Base-by-base conservation (phyloP, 2,888 invertebrate genomes). In the Agrenia bidenticulata region DNA sequence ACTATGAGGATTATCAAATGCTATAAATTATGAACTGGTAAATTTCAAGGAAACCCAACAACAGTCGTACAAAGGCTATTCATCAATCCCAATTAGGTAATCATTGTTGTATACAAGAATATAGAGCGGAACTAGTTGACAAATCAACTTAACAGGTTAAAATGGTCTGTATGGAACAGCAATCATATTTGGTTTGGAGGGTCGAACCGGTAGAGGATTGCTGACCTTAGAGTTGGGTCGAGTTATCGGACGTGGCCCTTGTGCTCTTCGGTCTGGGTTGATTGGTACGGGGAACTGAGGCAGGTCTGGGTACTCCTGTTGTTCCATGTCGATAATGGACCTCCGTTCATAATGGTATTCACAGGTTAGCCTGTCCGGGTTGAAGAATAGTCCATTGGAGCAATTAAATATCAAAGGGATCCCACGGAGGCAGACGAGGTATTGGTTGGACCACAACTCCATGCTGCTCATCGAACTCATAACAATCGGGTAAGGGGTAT, bases 301-400 rank as follows among this genome's bases (percentile, higher is more conserved):
- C 0, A 61, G 50, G 1, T 41, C 26, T 2, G 64, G 64, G 19
- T 60, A 7, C 32, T 32, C 32, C 11, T 32, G 32, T 7, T 32
- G 5, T 11, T 32, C n/a, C n/a, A n/a, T n/a, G n/a, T 32, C 32
- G 5, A 11, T 4, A 32, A 4, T 32, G 4, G 32, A 32, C 11
- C 32, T 13, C 2, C 50, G 24, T 58, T 61, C 64, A 19, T 64
- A 60, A 5, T 60, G 65, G 24, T 56, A 57, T 56, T 61, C 65
- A 21, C 65, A 65, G 1, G 65, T 32, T 57, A 65, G 24, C 13
- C 2, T 56, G 0, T 49, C 23, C 51, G 45, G 58, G 54, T 66
- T 59, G 49, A 66, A 66, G 17, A 66, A 51, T n/a, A 62, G 62
- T 23, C 62, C 62, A 32, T 62, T 45, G 2, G 61, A 37, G 27